These are phyloP conservation scores for Tanypteryx hageni DNA, from an alignment of 2,888 invertebrate genomes.

Conservation along the genomic window DNA sequence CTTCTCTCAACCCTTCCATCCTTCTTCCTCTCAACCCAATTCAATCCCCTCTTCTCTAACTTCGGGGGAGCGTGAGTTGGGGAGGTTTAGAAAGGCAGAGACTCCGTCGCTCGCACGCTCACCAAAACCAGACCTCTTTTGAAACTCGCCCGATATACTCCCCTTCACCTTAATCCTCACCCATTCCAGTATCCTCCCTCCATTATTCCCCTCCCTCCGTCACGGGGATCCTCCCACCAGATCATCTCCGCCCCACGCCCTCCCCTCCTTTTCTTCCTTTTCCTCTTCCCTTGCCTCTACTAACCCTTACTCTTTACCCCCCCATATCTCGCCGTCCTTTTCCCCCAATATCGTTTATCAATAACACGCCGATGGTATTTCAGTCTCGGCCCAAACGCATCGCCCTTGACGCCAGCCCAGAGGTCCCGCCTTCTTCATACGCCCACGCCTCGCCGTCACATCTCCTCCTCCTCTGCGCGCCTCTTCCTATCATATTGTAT, in stretches of 20 bases:
- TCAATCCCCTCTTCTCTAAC: not conserved
- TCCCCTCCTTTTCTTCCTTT: not conserved
- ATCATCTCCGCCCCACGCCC: not conserved
- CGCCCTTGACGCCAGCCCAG: slow-evolving; percentile 1
- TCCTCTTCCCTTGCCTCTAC: no score
- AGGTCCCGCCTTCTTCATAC: not conserved
- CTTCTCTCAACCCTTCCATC: not conserved
- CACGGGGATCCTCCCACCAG: no score
- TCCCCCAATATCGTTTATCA: slow-evolving; percentile 39
- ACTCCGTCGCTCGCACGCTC: no score
- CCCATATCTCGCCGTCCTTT: not conserved
- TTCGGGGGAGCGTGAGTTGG: no score
- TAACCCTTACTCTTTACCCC: not conserved
- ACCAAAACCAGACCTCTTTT: no score
- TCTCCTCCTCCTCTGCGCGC: not conserved
- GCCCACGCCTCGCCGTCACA: not conserved
- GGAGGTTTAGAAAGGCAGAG: no score
- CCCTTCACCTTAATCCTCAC: no score
- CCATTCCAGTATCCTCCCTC: no score
- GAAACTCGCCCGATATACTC: no score
- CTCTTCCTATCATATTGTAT: not conserved
- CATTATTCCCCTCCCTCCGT: not conserved
- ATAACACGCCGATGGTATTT: slow-evolving; percentile 38
- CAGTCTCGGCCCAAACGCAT: slow-evolving; percentile 13
- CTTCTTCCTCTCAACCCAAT: slow-evolving; percentile 9